phyloP scores from a whole-genome alignment of 2,113 vertebrate genomes.

The Sapayoa aenigma region DNA sequence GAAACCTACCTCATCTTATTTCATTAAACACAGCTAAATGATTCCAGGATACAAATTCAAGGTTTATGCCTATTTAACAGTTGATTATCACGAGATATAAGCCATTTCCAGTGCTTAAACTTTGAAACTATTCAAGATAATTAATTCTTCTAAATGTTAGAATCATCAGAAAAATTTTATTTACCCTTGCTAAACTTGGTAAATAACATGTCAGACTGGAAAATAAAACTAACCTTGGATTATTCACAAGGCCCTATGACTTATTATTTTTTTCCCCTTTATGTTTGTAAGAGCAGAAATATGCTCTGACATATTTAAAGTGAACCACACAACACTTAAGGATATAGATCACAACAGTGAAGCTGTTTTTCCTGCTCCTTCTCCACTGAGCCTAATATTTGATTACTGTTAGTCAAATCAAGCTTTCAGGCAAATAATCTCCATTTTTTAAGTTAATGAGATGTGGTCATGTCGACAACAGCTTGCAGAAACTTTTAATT shows the following conservation, averaged over 20 bases:
- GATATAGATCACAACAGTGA: slow-evolving; percentile 69
- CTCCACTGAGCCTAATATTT: slow-evolving; percentile 76
- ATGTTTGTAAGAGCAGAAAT: slow-evolving; percentile 76
- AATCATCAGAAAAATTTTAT: slow-evolving; percentile 51
- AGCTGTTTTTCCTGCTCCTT: slow-evolving; percentile 35
- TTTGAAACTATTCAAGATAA: slow-evolving; percentile 57
- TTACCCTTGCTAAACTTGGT: slow-evolving; percentile 60
- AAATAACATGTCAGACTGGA: slow-evolving; percentile 70
- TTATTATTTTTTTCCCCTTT: slow-evolving; percentile 38
- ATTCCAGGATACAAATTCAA: slow-evolving; percentile 51
- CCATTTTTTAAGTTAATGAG: slow-evolving; percentile 84
- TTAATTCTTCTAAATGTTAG: slow-evolving; percentile 59
- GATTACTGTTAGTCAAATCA: slow-evolving; percentile 83
- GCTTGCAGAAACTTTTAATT: slow-evolving; percentile 82
- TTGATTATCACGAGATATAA: background rate
- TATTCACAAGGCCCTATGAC: slow-evolving; percentile 64
- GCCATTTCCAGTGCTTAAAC: slow-evolving; percentile 54
- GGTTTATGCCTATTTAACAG: slow-evolving; percentile 60
- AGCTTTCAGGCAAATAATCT: slow-evolving; percentile 83
- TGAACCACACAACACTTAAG: slow-evolving; percentile 67
- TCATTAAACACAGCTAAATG: slow-evolving; percentile 60
- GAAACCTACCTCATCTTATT: slow-evolving; percentile 40
- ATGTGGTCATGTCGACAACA: slow-evolving; percentile 81
- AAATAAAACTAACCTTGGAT: slow-evolving; percentile 72
- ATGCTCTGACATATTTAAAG: slow-evolving; percentile 74